phyloP scores from a whole-genome alignment of 2,797 vertebrate genomes.

The Leptodactylus fallax region DNA sequence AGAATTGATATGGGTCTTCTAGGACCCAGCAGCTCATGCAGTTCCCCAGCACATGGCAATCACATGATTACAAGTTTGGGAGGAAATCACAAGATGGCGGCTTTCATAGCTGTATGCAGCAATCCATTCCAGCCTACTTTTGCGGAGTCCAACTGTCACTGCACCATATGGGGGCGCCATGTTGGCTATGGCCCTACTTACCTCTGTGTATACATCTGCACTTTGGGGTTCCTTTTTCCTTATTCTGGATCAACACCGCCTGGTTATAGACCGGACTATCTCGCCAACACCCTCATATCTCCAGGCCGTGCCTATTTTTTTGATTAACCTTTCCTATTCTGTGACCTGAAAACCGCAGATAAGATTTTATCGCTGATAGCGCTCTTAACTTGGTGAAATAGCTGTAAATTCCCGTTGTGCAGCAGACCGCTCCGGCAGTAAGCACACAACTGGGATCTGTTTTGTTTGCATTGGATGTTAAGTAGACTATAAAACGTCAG shows the following conservation, averaged over 20 bases:
- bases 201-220: no score
- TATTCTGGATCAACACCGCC: neutral
- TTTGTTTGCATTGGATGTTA: constrained; percentile 18
- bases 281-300: neutral
- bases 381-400: neutral
- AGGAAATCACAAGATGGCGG: no score
- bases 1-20: no score
- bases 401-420: neutral
- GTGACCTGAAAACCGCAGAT: neutral
- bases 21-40: no score
- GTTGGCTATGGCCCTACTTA: neutral
- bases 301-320: no score
- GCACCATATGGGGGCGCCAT: neutral
- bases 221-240: neutral
- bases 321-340: neutral
- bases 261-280: neutral
- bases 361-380: neutral
- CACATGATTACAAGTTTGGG: no score
- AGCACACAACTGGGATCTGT: neutral
- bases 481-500: neutral
- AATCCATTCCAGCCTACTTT: no score
- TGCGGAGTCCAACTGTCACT: neutral
- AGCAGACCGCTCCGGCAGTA: neutral
- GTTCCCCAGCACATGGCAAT: no score
- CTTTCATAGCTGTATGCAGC: no score